These are phyloP conservation scores for Actias luna DNA, from an alignment of 2,888 invertebrate species.

Conservation along the genomic window DNA sequence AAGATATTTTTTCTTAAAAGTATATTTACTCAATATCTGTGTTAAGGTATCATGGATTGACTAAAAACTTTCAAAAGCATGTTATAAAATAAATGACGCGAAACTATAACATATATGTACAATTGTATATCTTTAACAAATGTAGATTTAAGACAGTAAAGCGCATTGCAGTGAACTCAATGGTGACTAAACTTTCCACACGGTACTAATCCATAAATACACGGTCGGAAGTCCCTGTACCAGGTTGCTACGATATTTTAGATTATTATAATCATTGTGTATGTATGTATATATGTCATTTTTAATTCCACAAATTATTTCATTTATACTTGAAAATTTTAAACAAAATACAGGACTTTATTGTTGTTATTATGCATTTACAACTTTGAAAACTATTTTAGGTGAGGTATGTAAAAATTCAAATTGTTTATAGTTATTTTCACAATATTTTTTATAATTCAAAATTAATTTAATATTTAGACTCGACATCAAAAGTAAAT, in stretches of 20 bases:
- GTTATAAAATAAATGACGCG: constrained; percentile 24
- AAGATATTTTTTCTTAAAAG: constrained; percentile 36
- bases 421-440: neutral
- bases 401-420: neutral
- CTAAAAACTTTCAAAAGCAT: neutral
- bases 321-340: neutral
- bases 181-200: constrained; percentile 77
- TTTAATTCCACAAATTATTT: neutral
- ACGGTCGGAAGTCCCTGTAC: constrained; percentile 54
- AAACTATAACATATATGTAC: constrained; percentile 27
- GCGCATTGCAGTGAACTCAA: constrained; percentile 46
- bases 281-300: constrained; percentile 3
- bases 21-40: constrained; percentile 21
- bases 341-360: neutral
- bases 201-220: constrained; percentile 80
- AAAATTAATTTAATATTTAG: too few relatives aligned
- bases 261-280: constrained; percentile 12
- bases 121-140: constrained; percentile 7
- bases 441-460: neutral
- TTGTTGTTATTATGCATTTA: neutral
- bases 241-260: constrained; percentile 32
- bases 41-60: constrained; percentile 22
- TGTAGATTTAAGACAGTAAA: constrained; percentile 55
- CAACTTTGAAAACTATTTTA: neutral
- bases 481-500: too few relatives aligned